A percentile compares a stretch with the other conserved stretches of the same genome.
Evolutionary conservation across 2,113 vertebrate species (phyloP).

Genomic region (Crotophaga sulcirostris): DNA sequence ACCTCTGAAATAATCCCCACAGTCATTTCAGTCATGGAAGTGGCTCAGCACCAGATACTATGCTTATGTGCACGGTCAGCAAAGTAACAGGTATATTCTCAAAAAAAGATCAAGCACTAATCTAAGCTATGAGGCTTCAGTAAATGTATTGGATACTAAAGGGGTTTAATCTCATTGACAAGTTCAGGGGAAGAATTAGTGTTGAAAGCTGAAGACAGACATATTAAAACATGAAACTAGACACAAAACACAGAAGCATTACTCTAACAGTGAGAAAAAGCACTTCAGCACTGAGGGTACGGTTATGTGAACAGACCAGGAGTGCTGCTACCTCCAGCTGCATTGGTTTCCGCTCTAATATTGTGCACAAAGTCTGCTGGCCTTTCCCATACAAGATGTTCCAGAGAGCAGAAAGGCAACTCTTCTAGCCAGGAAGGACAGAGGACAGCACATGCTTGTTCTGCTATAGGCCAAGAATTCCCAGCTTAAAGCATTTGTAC

Average conservation of each 20-base stretch:
- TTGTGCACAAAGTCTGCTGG: background rate
- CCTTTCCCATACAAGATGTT: background rate
- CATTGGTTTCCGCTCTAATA: background rate
- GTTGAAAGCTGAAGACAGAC: background rate
- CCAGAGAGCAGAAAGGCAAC: background rate
- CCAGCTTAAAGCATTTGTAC: background rate
- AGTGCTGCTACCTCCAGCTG: background rate
- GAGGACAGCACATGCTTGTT: background rate
- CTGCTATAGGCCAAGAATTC: constrained; percentile 26
- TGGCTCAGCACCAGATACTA: background rate
- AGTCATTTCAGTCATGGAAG: background rate
- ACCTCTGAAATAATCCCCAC: background rate
- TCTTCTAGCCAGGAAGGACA: background rate
- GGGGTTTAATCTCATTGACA: background rate
- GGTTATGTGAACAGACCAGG: background rate
- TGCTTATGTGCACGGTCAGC: background rate
- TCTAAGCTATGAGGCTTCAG: background rate
- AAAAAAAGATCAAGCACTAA: background rate
- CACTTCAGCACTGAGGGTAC: background rate
- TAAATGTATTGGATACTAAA: background rate
- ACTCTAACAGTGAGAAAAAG: background rate
- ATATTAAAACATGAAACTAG: background rate
- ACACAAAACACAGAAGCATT: background rate
- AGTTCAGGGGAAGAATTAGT: background rate
- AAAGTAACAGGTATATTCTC: background rate